These are phyloP conservation scores for Corythornis vintsioides DNA, from an alignment of 2,113 vertebrate genomes.

Conservation along the genomic window DNA sequence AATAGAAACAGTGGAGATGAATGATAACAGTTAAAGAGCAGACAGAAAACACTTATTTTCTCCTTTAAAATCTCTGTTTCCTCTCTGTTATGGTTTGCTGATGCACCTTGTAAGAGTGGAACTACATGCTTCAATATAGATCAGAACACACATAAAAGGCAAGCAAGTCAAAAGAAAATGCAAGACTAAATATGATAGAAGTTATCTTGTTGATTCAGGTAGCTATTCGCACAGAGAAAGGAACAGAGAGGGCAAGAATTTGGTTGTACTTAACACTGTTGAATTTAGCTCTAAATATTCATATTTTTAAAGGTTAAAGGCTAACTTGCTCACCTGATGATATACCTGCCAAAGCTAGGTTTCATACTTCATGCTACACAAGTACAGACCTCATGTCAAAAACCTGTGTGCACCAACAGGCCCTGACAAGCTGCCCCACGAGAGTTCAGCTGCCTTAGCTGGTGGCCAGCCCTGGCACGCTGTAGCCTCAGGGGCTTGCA, in stretches of 20 bases:
- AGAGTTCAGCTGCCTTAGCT: too few species aligned
- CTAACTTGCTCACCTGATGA: neutral
- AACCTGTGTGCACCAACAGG: neutral
- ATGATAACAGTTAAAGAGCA: neutral
- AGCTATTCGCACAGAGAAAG: fast-evolving
- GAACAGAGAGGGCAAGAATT: neutral
- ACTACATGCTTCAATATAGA: neutral
- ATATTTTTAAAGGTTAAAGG: neutral
- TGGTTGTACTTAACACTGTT: neutral
- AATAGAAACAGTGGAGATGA: neutral
- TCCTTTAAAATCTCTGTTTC: neutral
- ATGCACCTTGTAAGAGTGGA: neutral
- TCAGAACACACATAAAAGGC: neutral
- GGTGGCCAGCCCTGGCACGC: fast-evolving
- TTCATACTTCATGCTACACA: neutral
- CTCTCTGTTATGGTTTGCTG: neutral
- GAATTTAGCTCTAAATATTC: neutral
- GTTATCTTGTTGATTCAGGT: neutral
- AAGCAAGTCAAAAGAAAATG: neutral
- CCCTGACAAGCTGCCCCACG: neutral
- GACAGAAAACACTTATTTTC: neutral
- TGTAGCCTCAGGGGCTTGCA: fast-evolving
- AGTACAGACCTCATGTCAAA: neutral
- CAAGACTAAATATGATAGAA: neutral
- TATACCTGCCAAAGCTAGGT: neutral